Base-by-base conservation (phyloP, 1,140 invertebrate genomes). In the Pseudoatta argentina region DNA sequence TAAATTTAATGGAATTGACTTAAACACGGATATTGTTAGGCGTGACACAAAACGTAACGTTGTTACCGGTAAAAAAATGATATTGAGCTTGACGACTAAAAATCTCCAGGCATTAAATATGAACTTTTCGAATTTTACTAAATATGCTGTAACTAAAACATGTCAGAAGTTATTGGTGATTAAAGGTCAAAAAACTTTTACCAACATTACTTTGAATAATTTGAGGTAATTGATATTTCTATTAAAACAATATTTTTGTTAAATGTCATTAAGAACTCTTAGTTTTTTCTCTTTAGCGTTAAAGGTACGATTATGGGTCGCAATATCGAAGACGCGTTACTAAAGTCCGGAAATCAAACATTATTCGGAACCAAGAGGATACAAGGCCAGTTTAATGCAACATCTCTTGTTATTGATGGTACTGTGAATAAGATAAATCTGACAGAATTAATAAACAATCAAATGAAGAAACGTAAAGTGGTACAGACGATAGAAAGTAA, bases 1-100 rank as follows among this genome's bases (percentile, higher is more conserved):
- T 8, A 89, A 88, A 21, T 79, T 95, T 18, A 94, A 94, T 73
- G 85, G 86, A 30, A 67, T 94, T 48, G 87, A 94, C 87, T 86
- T 94, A 10, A 71, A 86, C 0, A 90, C 72, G 6, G 93, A 94
- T 24, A 66, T 94, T 16, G 88, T 92, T 48, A 88, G 87, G 76
- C n/a, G 78, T 8, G 88, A 93, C 72, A 75, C 85, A 2, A 7
- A 86, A 67, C 21, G 73, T 18, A 94, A 92, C 79, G 55, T 90
- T 8, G 61, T 95, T 2, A 91, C 83, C 16, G 93, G 90, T 30
- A 87, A 87, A n/a, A 94, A 91, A 79, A 86, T 55, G 7, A 59
- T 94, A 51, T 8, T 71, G 5, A 30, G 77, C 27, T 77, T 94
- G 27, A 64, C 5, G 10, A 77, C 87, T 6, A 77, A 73, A 21